Evolutionary conservation across 1,140 invertebrate genomes (phyloP).

Genomic region (Zaprionus capensis): DNA sequence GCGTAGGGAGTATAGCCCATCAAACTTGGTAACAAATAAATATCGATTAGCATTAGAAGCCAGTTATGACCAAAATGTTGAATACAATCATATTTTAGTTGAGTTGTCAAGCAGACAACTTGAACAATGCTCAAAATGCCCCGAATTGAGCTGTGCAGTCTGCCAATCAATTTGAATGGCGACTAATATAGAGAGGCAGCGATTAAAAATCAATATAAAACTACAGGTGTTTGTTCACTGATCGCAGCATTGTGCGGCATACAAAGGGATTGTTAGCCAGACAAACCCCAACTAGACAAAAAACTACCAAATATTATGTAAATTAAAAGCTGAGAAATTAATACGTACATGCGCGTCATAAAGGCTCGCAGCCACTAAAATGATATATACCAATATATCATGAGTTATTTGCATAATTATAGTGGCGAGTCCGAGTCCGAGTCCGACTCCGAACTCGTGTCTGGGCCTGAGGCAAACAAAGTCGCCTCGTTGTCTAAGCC

Average conservation of each 20-base stretch:
- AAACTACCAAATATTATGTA: conserved; percentile 56
- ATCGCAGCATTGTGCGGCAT: conserved; percentile 34
- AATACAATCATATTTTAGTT: conserved; percentile 38
- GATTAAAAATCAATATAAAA: conserved; percentile 82
- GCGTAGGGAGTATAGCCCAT: conserved; percentile 15
- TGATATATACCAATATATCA: conserved; percentile 64
- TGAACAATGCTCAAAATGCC: conserved; percentile 24
- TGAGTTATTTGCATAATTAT: conserved; percentile 73
- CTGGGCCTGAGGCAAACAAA: conserved; percentile 2
- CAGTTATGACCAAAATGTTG: conserved; percentile 11
- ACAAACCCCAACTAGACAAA: conserved; percentile 16
- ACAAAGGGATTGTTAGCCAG: conserved; percentile 42
- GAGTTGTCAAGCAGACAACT: conserved; percentile 43
- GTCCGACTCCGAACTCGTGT: background rate
- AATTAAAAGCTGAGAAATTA: conserved; percentile 49
- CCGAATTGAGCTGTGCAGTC: conserved; percentile 30
- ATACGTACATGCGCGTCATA: conserved; percentile 38
- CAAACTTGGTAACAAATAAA: conserved; percentile 16
- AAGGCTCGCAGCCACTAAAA: conserved; percentile 52
- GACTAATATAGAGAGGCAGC: conserved; percentile 53
- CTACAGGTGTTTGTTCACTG: conserved; percentile 37
- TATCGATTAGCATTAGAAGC: conserved; percentile 49
- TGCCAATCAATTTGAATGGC: conserved; percentile 17
- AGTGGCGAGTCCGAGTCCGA: conserved; percentile 56
- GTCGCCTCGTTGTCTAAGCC: conserved; percentile 64